phyloP scores from a whole-genome alignment of 2,797 vertebrate genomes.

The Macropus fuliginosus region DNA sequence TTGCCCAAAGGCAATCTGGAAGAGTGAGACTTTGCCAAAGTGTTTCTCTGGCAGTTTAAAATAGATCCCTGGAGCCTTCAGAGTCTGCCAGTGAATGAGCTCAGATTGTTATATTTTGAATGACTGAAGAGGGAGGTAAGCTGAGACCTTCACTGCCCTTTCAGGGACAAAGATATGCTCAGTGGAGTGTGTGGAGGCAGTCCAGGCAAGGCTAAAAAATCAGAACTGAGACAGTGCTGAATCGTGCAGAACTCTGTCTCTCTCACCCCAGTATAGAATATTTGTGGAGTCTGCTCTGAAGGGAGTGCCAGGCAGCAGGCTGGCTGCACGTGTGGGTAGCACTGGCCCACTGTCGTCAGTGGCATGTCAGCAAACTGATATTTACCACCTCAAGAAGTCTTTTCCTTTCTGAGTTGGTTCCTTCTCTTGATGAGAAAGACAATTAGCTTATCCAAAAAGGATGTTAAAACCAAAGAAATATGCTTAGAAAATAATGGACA shows the following conservation, averaged over 20 bases:
- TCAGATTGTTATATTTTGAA: constrained; percentile 14
- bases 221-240: not conserved
- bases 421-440: constrained; percentile 10
- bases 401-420: not conserved
- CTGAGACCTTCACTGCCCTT: constrained; percentile 41
- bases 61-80: not conserved
- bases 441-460: not conserved
- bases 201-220: not conserved
- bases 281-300: not conserved
- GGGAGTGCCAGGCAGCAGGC: not conserved
- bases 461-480: not conserved
- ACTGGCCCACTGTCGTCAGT: not conserved
- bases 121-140: not conserved
- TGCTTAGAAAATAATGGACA: constrained; percentile 15
- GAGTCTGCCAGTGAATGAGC: not conserved
- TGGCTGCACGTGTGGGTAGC: not conserved
- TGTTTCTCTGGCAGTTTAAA: not conserved
- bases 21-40: not conserved
- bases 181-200: not conserved
- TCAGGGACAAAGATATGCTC: not conserved
- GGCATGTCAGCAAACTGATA: not conserved
- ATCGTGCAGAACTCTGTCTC: not conserved
- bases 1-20: constrained; percentile 20
- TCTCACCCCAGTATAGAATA: not conserved
- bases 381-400: not conserved